Evolutionary conservation across 2,888 invertebrate species (phyloP).

Genomic region (Thera britannica): DNA sequence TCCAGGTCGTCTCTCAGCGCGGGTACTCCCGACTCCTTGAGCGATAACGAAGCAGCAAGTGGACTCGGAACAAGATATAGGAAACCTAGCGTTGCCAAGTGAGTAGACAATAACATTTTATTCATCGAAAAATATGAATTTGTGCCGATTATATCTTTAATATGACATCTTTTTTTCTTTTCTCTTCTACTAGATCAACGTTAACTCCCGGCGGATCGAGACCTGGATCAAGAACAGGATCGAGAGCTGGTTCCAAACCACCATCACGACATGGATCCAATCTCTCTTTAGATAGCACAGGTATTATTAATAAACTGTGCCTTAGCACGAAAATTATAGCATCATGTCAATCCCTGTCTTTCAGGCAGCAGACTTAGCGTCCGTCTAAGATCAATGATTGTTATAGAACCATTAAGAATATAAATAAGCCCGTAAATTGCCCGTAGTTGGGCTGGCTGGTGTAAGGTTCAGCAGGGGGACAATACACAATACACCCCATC

Average conservation of each 20-base stretch:
- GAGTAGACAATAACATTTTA: slow-evolving; percentile 27
- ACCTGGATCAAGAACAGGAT: slow-evolving; percentile 93
- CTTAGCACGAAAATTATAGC: too few species aligned
- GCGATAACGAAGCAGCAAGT: slow-evolving; percentile 93
- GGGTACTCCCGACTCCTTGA: slow-evolving; percentile 95
- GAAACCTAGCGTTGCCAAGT: slow-evolving; percentile 87
- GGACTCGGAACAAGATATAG: slow-evolving; percentile 88
- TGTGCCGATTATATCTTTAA: too few species aligned
- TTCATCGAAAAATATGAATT: neutral
- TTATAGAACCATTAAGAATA: too few species aligned
- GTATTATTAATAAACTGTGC: slow-evolving; percentile 74
- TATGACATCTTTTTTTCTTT: too few species aligned
- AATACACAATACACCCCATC: too few species aligned
- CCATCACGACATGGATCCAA: slow-evolving; percentile 97
- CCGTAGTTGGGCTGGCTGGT: too few species aligned
- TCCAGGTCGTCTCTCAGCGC: slow-evolving; percentile 92
- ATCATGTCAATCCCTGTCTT: too few species aligned
- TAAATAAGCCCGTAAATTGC: too few species aligned
- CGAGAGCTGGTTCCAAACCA: slow-evolving; percentile 95
- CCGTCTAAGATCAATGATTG: too few species aligned
- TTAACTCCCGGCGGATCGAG: slow-evolving; percentile 92
- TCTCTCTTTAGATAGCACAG: slow-evolving; percentile 94
- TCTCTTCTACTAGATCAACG: slow-evolving; percentile 80
- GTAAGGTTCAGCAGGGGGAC: too few species aligned
- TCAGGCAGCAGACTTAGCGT: too few species aligned